These are phyloP conservation scores for Chloebia gouldiae DNA, from an alignment of 2,113 vertebrate species.

Conservation along the genomic window DNA sequence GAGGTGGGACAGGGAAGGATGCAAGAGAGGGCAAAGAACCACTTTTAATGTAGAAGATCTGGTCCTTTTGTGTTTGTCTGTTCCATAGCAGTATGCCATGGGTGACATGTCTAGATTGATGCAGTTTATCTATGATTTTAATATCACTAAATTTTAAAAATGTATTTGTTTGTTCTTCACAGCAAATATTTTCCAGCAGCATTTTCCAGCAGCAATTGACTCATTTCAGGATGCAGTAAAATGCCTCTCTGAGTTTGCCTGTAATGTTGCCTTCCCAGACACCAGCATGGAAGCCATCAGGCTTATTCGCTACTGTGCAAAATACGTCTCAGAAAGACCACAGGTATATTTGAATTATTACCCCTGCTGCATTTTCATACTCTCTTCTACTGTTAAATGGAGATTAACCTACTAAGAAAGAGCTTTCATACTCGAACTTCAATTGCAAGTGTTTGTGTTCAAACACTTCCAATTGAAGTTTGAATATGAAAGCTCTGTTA, in stretches of 20 bases:
- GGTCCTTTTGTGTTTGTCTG: not conserved
- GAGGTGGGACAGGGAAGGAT: not conserved
- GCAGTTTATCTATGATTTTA: not conserved
- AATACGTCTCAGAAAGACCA: conserved; percentile 91
- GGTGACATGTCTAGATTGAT: not conserved
- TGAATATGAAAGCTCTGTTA: too few relatives aligned
- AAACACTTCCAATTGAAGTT: not conserved
- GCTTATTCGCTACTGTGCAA: conserved; percentile 93
- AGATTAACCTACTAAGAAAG: not conserved
- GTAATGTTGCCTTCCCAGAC: conserved; percentile 93
- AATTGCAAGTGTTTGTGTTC: not conserved
- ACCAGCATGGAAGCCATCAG: conserved; percentile 98
- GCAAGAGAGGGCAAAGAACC: not conserved
- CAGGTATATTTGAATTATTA: conserved; percentile 73
- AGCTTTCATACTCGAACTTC: not conserved
- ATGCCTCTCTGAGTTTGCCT: conserved; percentile 96
- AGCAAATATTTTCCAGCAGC: conserved; percentile 92
- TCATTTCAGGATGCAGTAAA: conserved; percentile 98
- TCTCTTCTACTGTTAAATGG: not conserved
- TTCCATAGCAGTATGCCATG: not conserved
- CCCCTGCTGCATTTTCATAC: not conserved
- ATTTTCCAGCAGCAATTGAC: conserved; percentile 95
- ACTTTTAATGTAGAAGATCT: not conserved
- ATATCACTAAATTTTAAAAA: not conserved
- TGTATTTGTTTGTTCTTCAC: conserved; percentile 1